Evolutionary conservation across 2,797 vertebrate genomes (phyloP).

Genomic region (Microchirus variegatus): DNA sequence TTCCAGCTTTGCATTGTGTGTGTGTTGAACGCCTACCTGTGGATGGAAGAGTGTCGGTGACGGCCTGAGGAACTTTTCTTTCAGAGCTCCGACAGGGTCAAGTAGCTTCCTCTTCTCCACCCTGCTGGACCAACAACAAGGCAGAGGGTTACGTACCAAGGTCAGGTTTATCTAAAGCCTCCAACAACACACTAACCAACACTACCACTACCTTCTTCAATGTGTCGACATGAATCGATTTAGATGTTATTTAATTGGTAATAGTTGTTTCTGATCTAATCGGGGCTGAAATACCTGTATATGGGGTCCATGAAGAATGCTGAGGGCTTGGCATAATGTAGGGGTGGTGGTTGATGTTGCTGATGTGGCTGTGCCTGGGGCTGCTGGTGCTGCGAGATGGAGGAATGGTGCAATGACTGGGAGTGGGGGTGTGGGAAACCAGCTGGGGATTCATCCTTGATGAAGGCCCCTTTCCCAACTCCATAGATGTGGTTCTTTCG

Average conservation of each 20-base stretch:
- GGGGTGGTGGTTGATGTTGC: conserved; percentile 88
- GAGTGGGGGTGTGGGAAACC: conserved; percentile 79
- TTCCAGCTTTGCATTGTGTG: conserved; percentile 14
- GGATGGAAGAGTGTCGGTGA: conserved; percentile 95
- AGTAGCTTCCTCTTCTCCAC: conserved; percentile 99
- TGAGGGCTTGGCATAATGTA: conserved; percentile 98
- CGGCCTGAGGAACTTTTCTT: conserved; percentile 96
- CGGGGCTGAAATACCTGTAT: conserved; percentile 95
- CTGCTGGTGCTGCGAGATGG: conserved; percentile 79
- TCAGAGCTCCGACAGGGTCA: conserved; percentile 94
- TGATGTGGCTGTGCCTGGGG: conserved; percentile 84
- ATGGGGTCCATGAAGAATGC: conserved; percentile 99
- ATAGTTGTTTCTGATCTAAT: conserved; percentile 61
- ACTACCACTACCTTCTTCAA: background rate
- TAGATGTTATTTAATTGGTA: conserved; percentile 1
- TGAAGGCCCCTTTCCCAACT: conserved; percentile 78
- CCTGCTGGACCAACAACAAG: conserved; percentile 97
- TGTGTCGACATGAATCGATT: background rate
- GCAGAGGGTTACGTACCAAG: conserved; percentile 96
- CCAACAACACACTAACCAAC: conserved; percentile 11
- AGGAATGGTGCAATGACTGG: conserved; percentile 81
- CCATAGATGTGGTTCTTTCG: conserved; percentile 92
- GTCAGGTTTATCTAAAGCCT: conserved; percentile 53
- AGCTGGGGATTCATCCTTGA: conserved; percentile 84
- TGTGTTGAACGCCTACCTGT: conserved; percentile 83